phyloP scores from a whole-genome alignment of 2,888 invertebrate genomes.

The Tipula confusa region DNA sequence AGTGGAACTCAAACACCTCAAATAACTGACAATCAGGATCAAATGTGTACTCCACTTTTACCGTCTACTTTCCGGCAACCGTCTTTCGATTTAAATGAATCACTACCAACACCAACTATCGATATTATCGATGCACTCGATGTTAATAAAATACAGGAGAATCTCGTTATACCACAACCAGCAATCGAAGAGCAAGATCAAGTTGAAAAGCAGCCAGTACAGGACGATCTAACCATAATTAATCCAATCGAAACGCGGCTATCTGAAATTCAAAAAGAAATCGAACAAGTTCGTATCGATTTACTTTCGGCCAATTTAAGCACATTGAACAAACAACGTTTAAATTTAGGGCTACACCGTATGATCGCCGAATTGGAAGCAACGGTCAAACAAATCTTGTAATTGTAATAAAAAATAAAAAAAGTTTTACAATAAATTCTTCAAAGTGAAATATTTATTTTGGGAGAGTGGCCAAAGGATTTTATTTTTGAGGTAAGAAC shows the following conservation, averaged over 20 bases:
- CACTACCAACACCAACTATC: background rate
- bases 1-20: background rate
- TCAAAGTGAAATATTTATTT: no score
- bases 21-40: background rate
- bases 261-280: constrained; percentile 49
- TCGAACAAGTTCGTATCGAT: constrained; percentile 47
- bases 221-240: background rate
- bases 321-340: constrained; percentile 47
- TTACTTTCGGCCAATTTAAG: constrained; percentile 46
- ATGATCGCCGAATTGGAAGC: constrained; percentile 50
- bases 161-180: background rate
- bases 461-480: no score
- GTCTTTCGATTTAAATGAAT: background rate
- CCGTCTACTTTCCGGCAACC: constrained; percentile 32
- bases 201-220: background rate
- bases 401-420: background rate
- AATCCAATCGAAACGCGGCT: background rate
- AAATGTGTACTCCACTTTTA: background rate
- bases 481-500: no score
- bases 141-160: background rate
- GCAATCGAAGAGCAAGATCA: no score
- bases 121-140: background rate
- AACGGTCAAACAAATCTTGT: background rate
- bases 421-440: background rate
- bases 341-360: constrained; percentile 47